These are phyloP conservation scores for Staurois parvus DNA, from an alignment of 2,797 vertebrate genomes.

Conservation along the genomic window DNA sequence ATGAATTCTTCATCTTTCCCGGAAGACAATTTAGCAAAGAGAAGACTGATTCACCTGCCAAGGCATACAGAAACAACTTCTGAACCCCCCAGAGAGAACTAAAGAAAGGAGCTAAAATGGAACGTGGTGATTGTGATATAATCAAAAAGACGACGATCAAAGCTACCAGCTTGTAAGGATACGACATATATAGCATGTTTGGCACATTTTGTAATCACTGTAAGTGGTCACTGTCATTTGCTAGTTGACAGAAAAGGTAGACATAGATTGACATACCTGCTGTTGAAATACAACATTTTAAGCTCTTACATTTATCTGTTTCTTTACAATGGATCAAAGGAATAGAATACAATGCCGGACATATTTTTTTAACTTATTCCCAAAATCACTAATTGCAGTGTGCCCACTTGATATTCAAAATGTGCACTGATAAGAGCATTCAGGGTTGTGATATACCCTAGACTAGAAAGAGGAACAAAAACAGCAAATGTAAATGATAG, in stretches of 20 bases:
- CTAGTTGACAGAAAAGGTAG: conserved; percentile 57
- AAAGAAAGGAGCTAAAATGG: conserved; percentile 68
- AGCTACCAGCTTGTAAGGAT: conserved; percentile 69
- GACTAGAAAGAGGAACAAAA: neutral
- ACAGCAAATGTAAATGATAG: conserved; percentile 57
- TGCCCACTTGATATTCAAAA: conserved; percentile 30
- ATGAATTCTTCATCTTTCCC: conserved; percentile 71
- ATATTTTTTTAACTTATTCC: conserved; percentile 21
- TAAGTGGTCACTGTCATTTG: conserved; percentile 67
- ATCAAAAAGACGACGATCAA: conserved; percentile 73
- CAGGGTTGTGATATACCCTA: conserved; percentile 33
- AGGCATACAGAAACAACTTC: conserved; percentile 74
- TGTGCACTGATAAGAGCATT: conserved; percentile 13
- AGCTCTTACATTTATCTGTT: conserved; percentile 21
- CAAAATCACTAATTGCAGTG: conserved; percentile 35
- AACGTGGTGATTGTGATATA: conserved; percentile 73
- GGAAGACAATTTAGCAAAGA: conserved; percentile 73
- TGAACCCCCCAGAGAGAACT: conserved; percentile 68
- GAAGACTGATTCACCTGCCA: conserved; percentile 81
- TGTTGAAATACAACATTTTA: conserved; percentile 59
- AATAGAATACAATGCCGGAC: conserved; percentile 3
- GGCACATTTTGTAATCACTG: conserved; percentile 65
- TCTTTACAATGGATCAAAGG: conserved; percentile 36
- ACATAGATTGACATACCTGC: conserved; percentile 43
- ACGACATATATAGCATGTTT: conserved; percentile 67